These are phyloP conservation scores for Alosa alosa DNA, from an alignment of 2,113 vertebrate species.

Conservation along the genomic window DNA sequence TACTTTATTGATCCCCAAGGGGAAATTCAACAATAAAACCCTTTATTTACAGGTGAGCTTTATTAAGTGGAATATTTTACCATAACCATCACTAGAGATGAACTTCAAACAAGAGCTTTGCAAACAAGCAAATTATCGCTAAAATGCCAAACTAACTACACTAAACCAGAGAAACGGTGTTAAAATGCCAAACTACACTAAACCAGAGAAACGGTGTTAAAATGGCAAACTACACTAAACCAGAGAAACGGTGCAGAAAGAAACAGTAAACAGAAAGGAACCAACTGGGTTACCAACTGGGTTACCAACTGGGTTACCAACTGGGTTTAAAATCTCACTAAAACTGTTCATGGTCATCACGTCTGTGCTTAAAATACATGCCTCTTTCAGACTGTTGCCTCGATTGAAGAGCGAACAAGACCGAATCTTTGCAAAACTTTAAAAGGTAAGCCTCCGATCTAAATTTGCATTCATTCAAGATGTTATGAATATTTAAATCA, in stretches of 20 bases:
- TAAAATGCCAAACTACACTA: background rate
- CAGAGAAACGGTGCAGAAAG: background rate
- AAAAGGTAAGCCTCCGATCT: slow-evolving; percentile 73
- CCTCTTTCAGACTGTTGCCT: slow-evolving; percentile 77
- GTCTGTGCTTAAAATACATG: background rate
- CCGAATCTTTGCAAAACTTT: slow-evolving; percentile 89
- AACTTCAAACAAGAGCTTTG: background rate
- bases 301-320: too few relatives aligned
- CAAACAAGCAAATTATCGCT: background rate
- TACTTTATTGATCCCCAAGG: too few relatives aligned
- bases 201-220: background rate
- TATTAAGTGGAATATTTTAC: background rate
- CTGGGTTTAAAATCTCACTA: background rate
- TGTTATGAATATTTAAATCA: slow-evolving; percentile 3
- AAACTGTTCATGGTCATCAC: background rate
- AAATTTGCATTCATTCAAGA: background rate
- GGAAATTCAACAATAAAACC: too few relatives aligned
- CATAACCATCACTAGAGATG: background rate
- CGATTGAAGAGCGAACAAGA: slow-evolving; percentile 90
- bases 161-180: background rate
- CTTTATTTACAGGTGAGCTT: background rate
- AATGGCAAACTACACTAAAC: background rate
- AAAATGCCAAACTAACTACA: background rate
- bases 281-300: background rate
- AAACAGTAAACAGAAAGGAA: background rate